Conservation (phyloP, 2,888 invertebrate species). For the Steinernema carpocapsae region DNA sequence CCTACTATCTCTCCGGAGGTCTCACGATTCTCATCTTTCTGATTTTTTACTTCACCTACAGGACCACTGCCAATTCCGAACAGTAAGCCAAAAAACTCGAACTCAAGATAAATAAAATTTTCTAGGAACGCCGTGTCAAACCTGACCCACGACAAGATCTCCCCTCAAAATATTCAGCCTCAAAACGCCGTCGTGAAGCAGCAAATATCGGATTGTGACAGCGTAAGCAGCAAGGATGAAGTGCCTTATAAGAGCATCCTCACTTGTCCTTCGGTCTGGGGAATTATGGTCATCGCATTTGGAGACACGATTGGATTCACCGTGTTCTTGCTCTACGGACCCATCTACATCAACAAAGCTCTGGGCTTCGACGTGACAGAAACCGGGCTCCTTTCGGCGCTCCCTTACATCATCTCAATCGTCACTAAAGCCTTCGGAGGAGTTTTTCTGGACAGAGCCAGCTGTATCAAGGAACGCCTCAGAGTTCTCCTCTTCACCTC, state of each 20-base stretch:
- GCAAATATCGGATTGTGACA: neutral
- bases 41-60: neutral
- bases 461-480: neutral
- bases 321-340: conserved; percentile 12
- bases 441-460: neutral
- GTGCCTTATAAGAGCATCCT: conserved; percentile 46
- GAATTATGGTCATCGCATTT: conserved; percentile 16
- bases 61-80: neutral
- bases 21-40: neutral
- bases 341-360: conserved; percentile 15
- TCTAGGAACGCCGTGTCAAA: neutral
- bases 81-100: neutral
- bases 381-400: conserved; percentile 7
- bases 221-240: neutral
- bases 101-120: neutral
- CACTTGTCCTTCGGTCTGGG: neutral
- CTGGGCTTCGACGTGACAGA: neutral
- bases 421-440: neutral
- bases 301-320: conserved; percentile 3
- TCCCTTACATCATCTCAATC: conserved; percentile 13
- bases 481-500: conserved; percentile 14
- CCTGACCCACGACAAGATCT: neutral
- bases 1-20: neutral
- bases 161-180: neutral
- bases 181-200: neutral